Base-by-base conservation (phyloP, 2,888 invertebrate genomes). In the Alsophila aescularia region DNA sequence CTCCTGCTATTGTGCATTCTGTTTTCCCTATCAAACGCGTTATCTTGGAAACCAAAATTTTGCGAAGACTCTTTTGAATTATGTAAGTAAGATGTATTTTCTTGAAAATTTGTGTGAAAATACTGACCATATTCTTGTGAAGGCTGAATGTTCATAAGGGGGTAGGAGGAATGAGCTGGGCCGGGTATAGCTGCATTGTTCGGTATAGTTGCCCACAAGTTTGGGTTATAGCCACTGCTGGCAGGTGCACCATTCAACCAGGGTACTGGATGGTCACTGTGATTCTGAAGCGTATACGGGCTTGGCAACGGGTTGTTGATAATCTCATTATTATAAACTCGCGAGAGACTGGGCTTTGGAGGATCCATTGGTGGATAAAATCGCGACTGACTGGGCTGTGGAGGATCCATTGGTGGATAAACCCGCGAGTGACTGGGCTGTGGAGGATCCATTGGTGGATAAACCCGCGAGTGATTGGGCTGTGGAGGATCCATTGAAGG, bases 291-390 rank as follows among this genome's bases (percentile, higher is more conserved):
- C n/a, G n/a, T n/a, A n/a, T n/a, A n/a, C n/a, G n/a, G n/a, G 49
- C 66, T 73, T n/a, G 66, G 13, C 53, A 70, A 72, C 36, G 67
- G 66, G 43, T 72, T 77, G 51, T 73, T 77, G 9, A 66, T 71
- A 31, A 72, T 55, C 48, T 71, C 73, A 37, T 77, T 73, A 42
- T 73, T 74, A 44, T 66, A 70, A 2, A 69, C 52, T 12, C 45
- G 67, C 16, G 71, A 51, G 34, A 36, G 13, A 24, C 8, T 24
- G 24, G 24, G 24, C 24, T 5, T 1, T 24, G 8, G 24, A 7
- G 7, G 1, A 6, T 2, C 7, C 24, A 24, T n/a, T n/a, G n/a
- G n/a, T n/a, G n/a, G n/a, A 44, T 66, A 70, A 2, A 69, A 52
- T 12, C 45, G 67, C 16, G 71, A 51, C 36, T 36, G 13, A 24